These are phyloP conservation scores for Allobates femoralis DNA, from an alignment of 2,797 vertebrate species.

Conservation along the genomic window DNA sequence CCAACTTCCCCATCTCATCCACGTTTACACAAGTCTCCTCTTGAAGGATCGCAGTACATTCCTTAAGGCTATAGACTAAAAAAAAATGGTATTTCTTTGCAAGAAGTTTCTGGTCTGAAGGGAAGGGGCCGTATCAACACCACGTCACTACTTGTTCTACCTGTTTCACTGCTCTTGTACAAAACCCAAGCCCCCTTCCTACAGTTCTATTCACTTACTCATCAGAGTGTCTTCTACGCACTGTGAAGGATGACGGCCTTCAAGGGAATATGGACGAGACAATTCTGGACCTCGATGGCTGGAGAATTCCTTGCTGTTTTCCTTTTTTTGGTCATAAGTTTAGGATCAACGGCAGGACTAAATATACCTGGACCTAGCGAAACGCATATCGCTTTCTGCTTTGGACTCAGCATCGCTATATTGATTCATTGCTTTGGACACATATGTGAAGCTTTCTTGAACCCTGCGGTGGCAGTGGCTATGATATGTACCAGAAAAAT, in stretches of 20 bases:
- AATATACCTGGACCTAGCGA: constrained; percentile 29
- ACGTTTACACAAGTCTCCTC: constrained; percentile 24
- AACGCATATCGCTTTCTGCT: constrained; percentile 60
- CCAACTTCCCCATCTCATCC: neutral
- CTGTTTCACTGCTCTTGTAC: constrained; percentile 41
- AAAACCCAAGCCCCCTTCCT: constrained; percentile 24
- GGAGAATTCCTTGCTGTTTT: constrained; percentile 62
- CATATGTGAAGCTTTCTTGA: constrained; percentile 62
- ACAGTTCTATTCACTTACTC: neutral
- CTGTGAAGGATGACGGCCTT: constrained; percentile 57
- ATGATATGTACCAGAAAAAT: constrained; percentile 63
- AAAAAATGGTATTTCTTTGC: constrained; percentile 34
- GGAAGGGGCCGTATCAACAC: constrained; percentile 43
- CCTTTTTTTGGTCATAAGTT: constrained; percentile 57
- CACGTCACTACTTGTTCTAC: constrained; percentile 57
- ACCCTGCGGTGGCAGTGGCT: constrained; percentile 58
- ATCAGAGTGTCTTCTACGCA: neutral
- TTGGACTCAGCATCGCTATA: constrained; percentile 61
- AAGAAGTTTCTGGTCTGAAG: constrained; percentile 35
- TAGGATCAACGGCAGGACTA: constrained; percentile 53
- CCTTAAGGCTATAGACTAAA: constrained; percentile 35
- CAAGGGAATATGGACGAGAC: constrained; percentile 62
- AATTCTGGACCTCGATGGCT: constrained; percentile 61
- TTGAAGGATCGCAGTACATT: constrained; percentile 1
- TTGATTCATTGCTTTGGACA: constrained; percentile 63